Evolutionary conservation across 1,140 invertebrate genomes (phyloP).

Genomic region (Cephus cinctus): DNA sequence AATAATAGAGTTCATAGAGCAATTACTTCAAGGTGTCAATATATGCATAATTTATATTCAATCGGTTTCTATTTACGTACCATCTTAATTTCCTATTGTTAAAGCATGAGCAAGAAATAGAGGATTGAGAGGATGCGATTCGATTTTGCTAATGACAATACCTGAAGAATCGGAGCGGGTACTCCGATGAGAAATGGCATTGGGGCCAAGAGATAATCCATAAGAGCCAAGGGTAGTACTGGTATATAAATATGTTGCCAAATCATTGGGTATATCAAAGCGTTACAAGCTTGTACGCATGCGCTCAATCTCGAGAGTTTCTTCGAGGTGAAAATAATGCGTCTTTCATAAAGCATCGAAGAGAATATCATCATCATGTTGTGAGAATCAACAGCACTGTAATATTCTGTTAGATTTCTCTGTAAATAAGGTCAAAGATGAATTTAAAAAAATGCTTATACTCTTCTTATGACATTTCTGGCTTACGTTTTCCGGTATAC

Average conservation of each 20-base stretch:
- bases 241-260: slow-evolving; percentile 99
- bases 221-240: slow-evolving; percentile 80
- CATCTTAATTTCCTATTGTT: slow-evolving; percentile 36
- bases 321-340: slow-evolving; percentile 87
- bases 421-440: slow-evolving; percentile 57
- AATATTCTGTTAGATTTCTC: slow-evolving; percentile 95
- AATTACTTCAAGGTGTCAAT: too few species aligned
- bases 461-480: too few species aligned
- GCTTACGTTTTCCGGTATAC: slow-evolving; percentile 94
- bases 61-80: too few species aligned
- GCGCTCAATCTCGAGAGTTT: slow-evolving; percentile 84
- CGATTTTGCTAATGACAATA: slow-evolving; percentile 44
- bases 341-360: slow-evolving; percentile 88
- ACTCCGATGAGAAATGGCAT: slow-evolving; percentile 97
- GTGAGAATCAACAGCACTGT: slow-evolving; percentile 85
- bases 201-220: slow-evolving; percentile 88
- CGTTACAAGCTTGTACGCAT: slow-evolving; percentile 91
- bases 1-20: too few species aligned
- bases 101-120: slow-evolving; percentile 5
- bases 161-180: slow-evolving; percentile 77
- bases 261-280: slow-evolving; percentile 93
- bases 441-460: slow-evolving; percentile 28
- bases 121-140: neutral
- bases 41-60: too few species aligned
- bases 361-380: slow-evolving; percentile 95